Evolutionary conservation across 2,888 invertebrate species (phyloP).

Genomic region (Plebejus melissa): DNA sequence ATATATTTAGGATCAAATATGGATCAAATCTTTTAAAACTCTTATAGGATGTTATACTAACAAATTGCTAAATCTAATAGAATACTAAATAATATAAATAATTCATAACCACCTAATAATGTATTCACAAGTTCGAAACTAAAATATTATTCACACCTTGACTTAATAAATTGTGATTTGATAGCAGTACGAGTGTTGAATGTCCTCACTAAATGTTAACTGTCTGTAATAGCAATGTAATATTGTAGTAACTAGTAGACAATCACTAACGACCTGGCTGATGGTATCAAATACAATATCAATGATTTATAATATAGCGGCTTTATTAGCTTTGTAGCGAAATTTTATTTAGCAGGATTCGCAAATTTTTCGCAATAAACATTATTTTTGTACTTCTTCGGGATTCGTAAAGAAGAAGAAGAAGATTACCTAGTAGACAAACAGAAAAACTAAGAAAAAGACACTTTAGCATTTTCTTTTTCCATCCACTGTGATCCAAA

Average conservation of each 20-base stretch:
- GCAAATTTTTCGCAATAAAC: no score
- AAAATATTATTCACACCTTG: constrained; percentile 17
- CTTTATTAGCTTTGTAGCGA: not conserved
- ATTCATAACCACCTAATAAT: not conserved
- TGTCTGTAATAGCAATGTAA: not conserved
- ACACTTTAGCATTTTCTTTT: no score
- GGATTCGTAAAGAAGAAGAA: no score
- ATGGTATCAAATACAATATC: not conserved
- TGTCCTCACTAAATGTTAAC: not conserved
- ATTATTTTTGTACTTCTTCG: no score
- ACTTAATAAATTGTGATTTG: constrained; percentile 7
- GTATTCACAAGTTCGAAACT: not conserved
- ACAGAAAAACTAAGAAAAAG: no score
- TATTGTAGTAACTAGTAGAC: not conserved
- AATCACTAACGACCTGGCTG: not conserved
- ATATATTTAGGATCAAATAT: no score
- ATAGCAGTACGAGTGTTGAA: not conserved
- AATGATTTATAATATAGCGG: not conserved
- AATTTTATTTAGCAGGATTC: no score
- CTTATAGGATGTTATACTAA: not conserved
- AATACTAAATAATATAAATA: not conserved
- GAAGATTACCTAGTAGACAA: no score
- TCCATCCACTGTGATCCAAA: no score
- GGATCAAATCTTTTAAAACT: no score
- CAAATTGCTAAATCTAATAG: not conserved